These are phyloP conservation scores for Hydroisotoma schaefferi DNA, from an alignment of 2,888 invertebrate species.

Conservation along the genomic window DNA sequence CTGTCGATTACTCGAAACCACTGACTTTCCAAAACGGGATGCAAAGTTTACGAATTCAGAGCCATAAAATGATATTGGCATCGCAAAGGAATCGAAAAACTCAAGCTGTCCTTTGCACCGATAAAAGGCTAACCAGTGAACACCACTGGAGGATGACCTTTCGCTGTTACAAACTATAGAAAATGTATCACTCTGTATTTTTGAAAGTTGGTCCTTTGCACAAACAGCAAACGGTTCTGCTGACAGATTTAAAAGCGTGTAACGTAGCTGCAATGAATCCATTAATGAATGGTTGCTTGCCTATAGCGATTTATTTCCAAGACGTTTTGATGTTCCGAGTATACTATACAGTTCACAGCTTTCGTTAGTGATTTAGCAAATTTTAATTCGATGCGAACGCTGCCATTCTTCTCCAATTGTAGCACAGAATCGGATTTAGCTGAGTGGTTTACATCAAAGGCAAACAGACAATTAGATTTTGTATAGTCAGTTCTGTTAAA, in stretches of 20 bases:
- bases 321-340: conserved; percentile 21
- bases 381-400: conserved; percentile 23
- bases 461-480: conserved; percentile 17
- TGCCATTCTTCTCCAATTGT: conserved; percentile 19
- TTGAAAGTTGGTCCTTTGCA: conserved; percentile 12
- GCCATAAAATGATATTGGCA: conserved; percentile 10
- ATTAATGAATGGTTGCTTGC: conserved; percentile 17
- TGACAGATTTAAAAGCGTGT: not conserved
- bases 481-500: conserved; percentile 7
- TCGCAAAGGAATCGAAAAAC: conserved; percentile 19
- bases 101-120: not conserved
- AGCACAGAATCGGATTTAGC: conserved; percentile 12
- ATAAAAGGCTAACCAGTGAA: conserved; percentile 19
- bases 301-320: conserved; percentile 23
- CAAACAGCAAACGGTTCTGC: conserved; percentile 1
- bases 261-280: conserved; percentile 15
- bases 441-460: conserved; percentile 23
- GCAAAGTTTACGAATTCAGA: conserved; percentile 3
- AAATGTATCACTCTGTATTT: not conserved
- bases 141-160: not conserved
- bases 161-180: conserved; percentile 14
- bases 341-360: conserved; percentile 25
- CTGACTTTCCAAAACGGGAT: too few species aligned
- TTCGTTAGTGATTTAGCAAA: conserved; percentile 18
- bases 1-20: not conserved